A percentile compares a stretch with the other conserved stretches of the same genome.
These are phyloP conservation scores for Scaptomyza graminum DNA, from an alignment of 1,140 invertebrate genomes.

Conservation along the genomic window DNA sequence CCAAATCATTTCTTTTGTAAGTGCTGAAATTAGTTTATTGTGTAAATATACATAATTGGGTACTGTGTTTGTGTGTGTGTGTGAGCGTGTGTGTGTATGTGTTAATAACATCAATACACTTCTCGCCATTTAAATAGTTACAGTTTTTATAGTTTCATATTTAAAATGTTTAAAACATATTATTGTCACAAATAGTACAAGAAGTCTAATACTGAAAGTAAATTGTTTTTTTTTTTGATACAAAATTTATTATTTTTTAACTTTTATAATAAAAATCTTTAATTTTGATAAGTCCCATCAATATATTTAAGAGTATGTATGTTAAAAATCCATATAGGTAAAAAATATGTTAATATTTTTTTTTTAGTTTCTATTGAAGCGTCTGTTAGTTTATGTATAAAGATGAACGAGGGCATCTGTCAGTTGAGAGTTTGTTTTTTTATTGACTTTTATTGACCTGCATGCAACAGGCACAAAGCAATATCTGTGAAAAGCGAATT, in stretches of 20 bases:
- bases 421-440: conserved; percentile 8
- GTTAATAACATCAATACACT: not conserved
- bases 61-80: too few species aligned
- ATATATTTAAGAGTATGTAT: too few species aligned
- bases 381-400: not conserved
- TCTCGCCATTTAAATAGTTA: not conserved
- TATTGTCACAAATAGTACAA: too few species aligned
- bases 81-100: too few species aligned
- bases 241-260: not conserved
- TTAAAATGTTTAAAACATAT: not conserved
- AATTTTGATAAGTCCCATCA: too few species aligned
- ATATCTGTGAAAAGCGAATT: conserved; percentile 24
- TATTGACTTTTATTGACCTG: conserved; percentile 42
- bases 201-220: too few species aligned
- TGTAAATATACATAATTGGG: conserved; percentile 42
- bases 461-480: conserved; percentile 1
- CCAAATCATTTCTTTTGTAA: conserved; percentile 29
- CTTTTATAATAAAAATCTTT: too few species aligned
- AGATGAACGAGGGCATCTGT: conserved; percentile 22
- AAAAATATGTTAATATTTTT: not conserved
- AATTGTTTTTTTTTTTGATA: too few species aligned
- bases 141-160: not conserved
- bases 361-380: not conserved
- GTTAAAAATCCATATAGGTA: too few species aligned
- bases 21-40: conserved; percentile 45